Evolutionary conservation across 2,888 invertebrate species (phyloP).

Genomic region (Neria commutata): DNA sequence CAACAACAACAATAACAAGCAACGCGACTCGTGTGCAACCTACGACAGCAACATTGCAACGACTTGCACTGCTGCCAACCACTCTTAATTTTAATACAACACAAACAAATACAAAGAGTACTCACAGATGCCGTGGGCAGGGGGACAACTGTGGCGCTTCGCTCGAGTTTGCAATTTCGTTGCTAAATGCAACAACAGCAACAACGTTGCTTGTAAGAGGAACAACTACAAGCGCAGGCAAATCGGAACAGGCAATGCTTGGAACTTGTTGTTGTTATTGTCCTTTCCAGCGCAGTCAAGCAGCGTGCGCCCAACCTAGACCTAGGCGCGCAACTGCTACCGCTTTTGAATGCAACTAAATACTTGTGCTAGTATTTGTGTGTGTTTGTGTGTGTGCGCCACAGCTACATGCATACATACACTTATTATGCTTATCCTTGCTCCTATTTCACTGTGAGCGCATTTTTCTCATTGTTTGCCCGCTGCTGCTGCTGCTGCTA

Average conservation of each 20-base stretch:
- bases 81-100: too few relatives aligned
- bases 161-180: too few relatives aligned
- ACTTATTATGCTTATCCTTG: slow-evolving; percentile 33
- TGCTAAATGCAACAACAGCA: neutral
- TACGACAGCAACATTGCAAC: slow-evolving; percentile 26
- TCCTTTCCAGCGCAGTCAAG: neutral
- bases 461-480: neutral
- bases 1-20: too few relatives aligned
- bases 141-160: too few relatives aligned
- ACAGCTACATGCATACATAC: neutral
- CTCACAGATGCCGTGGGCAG: too few relatives aligned
- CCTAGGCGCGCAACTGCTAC: neutral
- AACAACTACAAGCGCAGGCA: neutral
- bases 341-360: slow-evolving; percentile 15
- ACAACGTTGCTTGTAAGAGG: neutral
- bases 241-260: neutral
- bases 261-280: slow-evolving; percentile 39
- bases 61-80: too few relatives aligned
- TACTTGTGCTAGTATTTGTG: neutral
- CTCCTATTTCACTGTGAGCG: slow-evolving; percentile 38
- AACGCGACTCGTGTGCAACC: too few relatives aligned
- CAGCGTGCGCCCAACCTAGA: neutral
- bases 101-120: too few relatives aligned
- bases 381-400: slow-evolving; percentile 4
- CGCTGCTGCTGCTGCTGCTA: neutral